Evolutionary conservation across 2,113 vertebrate genomes (phyloP), one percentile per base, ranked within the genome.

Genomic region (Bubo scandiacus): DNA sequence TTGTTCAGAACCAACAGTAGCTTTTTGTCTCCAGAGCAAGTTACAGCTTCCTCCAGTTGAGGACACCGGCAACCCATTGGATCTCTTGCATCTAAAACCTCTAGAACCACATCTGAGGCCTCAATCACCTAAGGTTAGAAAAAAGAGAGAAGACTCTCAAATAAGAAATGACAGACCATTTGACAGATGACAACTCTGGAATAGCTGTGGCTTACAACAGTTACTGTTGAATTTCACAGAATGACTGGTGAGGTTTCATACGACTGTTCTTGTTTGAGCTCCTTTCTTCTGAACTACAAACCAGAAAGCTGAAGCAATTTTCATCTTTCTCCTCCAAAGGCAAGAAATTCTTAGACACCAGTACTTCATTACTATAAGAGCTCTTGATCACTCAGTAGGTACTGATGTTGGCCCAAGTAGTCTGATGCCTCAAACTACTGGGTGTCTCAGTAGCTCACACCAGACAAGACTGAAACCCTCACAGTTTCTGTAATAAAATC

Each of bases 1-100:
- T 99, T 99, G 97, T 99, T 99, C 87, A 99, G 97, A 80, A 99
- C 94, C 54, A 99, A 92, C 6, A 99, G 43, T 11, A 99, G 97
- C 75, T 98, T 99, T 95, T 99, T 99, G 83, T 98, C 98, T 68
- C 79, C 98, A 77, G 96, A 97, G 67, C 97, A 97, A 62, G 98
- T 95, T 82, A 99, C 94, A 6, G 98, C 97, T 83, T 99, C 98
- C 91, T 99, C 99, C 73, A 99, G 96, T 84, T 99, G 98, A 91
- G 99, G 98, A 96, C 99, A 99, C 18, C 99, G 97, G 95, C 97
- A 99, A 16, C 99, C 99, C 91, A 99, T 95, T 34, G 99, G 99
- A 91, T 99, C 99, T 93, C 99, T 98, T 65, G 99, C 99, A 97
- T 99, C 99, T n/a, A 99, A 96, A 72, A 99, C 98, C 96, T 99